Conservation (phyloP, 2,113 vertebrate species). For the Sisor rabdophorus region DNA sequence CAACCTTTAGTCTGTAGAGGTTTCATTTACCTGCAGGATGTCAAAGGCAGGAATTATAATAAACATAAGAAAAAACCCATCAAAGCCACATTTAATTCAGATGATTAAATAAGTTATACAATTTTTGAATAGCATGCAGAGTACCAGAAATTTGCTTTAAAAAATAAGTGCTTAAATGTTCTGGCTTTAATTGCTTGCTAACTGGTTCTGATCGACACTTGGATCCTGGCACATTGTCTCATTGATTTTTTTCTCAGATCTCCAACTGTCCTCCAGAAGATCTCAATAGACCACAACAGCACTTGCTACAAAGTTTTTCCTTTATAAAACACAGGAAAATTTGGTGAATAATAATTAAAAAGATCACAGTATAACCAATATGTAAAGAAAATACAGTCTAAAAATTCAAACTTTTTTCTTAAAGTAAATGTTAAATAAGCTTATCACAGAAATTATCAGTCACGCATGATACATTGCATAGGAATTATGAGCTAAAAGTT, state of each 20-base stretch:
- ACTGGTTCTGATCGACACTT: conserved; percentile 80
- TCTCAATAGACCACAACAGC: background rate
- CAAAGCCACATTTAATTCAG: background rate
- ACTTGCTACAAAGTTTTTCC: background rate
- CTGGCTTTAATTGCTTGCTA: conserved; percentile 73
- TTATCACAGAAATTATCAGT: too few relatives aligned
- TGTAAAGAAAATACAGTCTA: too few relatives aligned
- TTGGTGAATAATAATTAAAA: too few relatives aligned
- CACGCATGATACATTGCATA: background rate
- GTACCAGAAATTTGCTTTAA: conserved; percentile 78
- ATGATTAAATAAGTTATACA: conserved; percentile 61
- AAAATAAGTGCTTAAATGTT: conserved; percentile 68
- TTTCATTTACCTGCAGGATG: background rate
- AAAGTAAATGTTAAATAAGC: background rate
- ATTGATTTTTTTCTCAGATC: conserved; percentile 76
- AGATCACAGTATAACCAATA: too few relatives aligned
- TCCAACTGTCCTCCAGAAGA: background rate
- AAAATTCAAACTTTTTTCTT: too few relatives aligned
- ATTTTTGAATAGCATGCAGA: conserved; percentile 82
- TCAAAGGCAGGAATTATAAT: background rate
- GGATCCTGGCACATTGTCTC: conserved; percentile 77
- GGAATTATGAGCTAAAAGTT: too few relatives aligned
- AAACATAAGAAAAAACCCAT: background rate
- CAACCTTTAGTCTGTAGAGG: background rate
- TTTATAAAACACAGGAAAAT: background rate